Percentiles rank a stretch among this genome's conserved stretches.
Conservation (phyloP, 2,113 vertebrate species). For the Charina bottae region DNA sequence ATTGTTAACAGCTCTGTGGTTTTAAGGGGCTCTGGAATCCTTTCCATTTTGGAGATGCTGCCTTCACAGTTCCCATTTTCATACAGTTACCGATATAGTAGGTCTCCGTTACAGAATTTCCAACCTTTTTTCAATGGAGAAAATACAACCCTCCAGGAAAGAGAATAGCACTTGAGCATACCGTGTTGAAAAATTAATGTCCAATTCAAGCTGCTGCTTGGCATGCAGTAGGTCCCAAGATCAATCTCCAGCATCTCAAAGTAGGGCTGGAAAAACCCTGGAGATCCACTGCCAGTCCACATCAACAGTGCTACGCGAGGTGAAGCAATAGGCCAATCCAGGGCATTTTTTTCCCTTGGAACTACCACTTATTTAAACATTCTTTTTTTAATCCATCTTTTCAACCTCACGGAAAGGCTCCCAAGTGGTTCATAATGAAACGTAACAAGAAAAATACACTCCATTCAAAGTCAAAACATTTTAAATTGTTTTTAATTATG, state of each 20-base stretch:
- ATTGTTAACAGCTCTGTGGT: neutral
- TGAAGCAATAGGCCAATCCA: neutral
- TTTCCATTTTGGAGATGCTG: neutral
- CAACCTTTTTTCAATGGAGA: neutral
- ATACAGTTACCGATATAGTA: neutral
- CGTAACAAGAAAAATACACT: neutral
- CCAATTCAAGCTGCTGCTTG: neutral
- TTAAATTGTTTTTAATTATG: slow-evolving; percentile 3
- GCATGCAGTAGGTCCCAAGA: neutral
- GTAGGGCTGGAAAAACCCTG: neutral
- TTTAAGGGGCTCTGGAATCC: neutral
- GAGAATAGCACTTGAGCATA: neutral
- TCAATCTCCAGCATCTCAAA: neutral
- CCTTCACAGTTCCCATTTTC: neutral
- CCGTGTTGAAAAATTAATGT: neutral
- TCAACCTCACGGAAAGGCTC: neutral
- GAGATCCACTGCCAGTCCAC: neutral
- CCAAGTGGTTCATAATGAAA: neutral
- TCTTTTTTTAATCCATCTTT: neutral
- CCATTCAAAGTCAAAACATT: neutral
- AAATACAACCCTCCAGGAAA: neutral
- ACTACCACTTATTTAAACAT: neutral
- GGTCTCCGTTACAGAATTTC: neutral
- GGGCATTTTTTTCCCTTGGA: neutral
- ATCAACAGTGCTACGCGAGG: neutral